Evolutionary conservation across 2,888 invertebrate genomes (phyloP), one percentile per base, ranked within the genome.

Genomic region (Hirtodrosophila trivittata): DNA sequence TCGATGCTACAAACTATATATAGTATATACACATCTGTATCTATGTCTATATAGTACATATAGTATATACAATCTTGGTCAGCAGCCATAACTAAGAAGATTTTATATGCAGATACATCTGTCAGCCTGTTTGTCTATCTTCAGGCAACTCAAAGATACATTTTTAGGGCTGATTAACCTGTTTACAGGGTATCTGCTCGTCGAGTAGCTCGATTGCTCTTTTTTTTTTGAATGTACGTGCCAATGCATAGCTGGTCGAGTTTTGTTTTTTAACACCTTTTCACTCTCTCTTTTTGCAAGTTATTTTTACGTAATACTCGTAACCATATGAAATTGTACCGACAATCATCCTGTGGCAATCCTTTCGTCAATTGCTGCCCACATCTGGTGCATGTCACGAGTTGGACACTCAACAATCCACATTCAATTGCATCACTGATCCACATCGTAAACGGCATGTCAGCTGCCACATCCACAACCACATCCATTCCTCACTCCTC

Each of bases 361-460:
- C 64, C 71, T 72, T 66, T 49, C 70, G 49, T 45, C 70, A 45
- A 25, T 18, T 14, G 35, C 12, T 56, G 56, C 35, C 62, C 66
- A 56, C 62, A 70, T 45, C 51, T 50, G 71, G 14, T 38, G 51
- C 63, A 63, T 67, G 70, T 55, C 72, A 70, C 67, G 66, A 54
- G 38, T 46, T 71, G 65, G 58, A 25, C 35, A 54, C 18, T 46
- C 51, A 50, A 72, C 68, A 56, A 73, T 60, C 46, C 60, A 21
- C 69, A 65, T 66, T 47, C 66, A 66, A 66, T 73, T 73, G 68
- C 71, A 57, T 69, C 59, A 62, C 49, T 68, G 73, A 73, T 73
- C 55, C 63, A 59, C 56, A 71, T 71, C 71, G 67, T 66, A 65
- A 73, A 54, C 50, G 54, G 25, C 52, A 43, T 66, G 58, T 59